Evolutionary conservation across 2,113 vertebrate species (phyloP), one percentile per base, ranked within the genome.

Genomic region (Lagopus muta): DNA sequence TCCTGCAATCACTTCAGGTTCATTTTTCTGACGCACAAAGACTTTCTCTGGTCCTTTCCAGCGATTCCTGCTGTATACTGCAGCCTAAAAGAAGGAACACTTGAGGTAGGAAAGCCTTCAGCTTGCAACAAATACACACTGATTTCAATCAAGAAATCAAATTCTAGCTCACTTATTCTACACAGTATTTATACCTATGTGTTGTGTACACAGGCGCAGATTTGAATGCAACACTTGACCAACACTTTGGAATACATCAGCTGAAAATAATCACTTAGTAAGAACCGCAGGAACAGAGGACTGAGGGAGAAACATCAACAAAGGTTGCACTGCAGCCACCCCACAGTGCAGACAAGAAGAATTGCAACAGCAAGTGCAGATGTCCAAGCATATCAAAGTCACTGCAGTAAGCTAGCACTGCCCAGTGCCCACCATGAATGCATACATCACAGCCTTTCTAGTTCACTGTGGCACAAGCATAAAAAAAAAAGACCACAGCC

Each of bases 371-470:
- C 38, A 75, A 67, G 19, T 22, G 17, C 8, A 36, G 22, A 43
- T 15, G 10, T 18, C n/a, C 36, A 27, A 75, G 42, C 38, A 67
- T 2, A 64, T 20, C 13, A 21, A 52, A 55, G 22, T 2, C 6
- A 54, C 20, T 4, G 1, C 7, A 2, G 22, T 17, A 45, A 25
- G 82, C 11, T 62, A 28, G 36, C 4, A 11, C 5, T 78, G 22
- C 15, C 15, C n/a, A n/a, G 7, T 16, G 14, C 7, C 7, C 38
- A 28, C 21, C 13, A 52, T 6, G 7, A 4, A 2, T 2, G 1
- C 4, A 58, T 15, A n/a, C 48, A 65, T 43, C 45, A 73, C 19
- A 66, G 22, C 43, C 6, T 22, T 36, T 74, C 45, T 22, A 13
- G 40, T 40, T 72, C 9, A 47, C 8, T 18, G 38, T 4, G 14